These are phyloP conservation scores for Tinea pellionella DNA, from an alignment of 2,888 invertebrate species.

Conservation along the genomic window DNA sequence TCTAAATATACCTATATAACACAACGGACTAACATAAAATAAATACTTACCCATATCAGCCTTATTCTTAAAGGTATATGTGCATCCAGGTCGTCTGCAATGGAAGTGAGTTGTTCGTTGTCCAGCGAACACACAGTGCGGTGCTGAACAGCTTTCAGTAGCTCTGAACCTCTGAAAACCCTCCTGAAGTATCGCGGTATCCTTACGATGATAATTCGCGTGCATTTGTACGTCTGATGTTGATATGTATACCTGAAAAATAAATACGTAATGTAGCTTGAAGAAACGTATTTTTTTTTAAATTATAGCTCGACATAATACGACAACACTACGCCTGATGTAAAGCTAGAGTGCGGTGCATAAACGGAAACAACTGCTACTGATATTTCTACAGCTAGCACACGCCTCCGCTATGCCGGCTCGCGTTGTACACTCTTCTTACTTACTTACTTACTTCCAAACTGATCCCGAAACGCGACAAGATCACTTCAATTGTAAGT, in stretches of 20 bases:
- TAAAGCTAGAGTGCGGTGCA: too few relatives aligned
- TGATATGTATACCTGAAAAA: slow-evolving; percentile 86
- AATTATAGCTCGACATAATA: too few relatives aligned
- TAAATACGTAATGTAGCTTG: slow-evolving; percentile 14
- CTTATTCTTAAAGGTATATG: slow-evolving; percentile 98
- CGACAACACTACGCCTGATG: too few relatives aligned
- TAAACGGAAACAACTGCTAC: too few relatives aligned
- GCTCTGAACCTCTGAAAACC: slow-evolving; percentile 97
- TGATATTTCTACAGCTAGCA: too few relatives aligned
- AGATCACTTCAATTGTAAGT: too few relatives aligned
- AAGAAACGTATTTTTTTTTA: too few relatives aligned
- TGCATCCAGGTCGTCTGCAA: slow-evolving; percentile 90
- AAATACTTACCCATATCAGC: slow-evolving; percentile 94
- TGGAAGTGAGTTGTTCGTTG: slow-evolving; percentile 98
- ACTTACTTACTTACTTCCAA: too few relatives aligned
- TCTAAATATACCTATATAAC: too few relatives aligned
- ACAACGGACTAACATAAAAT: background rate
- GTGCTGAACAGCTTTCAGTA: slow-evolving; percentile 94
- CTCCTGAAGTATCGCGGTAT: slow-evolving; percentile 96
- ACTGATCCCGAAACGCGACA: too few relatives aligned
- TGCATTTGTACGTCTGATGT: slow-evolving; percentile 99
- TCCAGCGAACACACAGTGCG: slow-evolving; percentile 91
- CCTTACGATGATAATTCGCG: slow-evolving; percentile 97
- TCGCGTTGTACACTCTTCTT: too few relatives aligned
- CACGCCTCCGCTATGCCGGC: too few relatives aligned